A percentile compares a stretch with the other conserved stretches of the same genome.
These are phyloP conservation scores for Mimachlamys varia DNA, from an alignment of 2,888 invertebrate genomes.

Conservation along the genomic window DNA sequence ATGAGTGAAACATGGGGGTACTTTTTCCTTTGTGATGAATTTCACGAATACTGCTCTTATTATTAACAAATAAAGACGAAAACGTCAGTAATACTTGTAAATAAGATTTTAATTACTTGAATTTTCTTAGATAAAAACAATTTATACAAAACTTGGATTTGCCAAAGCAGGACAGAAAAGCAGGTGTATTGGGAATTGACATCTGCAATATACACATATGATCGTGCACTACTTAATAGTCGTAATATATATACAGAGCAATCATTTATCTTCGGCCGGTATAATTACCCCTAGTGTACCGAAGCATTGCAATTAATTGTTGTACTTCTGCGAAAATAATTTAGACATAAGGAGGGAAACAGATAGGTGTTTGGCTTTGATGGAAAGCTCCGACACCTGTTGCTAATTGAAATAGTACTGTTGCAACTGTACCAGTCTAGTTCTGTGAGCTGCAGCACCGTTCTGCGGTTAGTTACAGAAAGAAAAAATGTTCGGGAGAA, in stretches of 20 bases:
- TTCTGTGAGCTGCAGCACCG: not conserved
- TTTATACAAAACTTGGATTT: too few species aligned
- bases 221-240: not conserved
- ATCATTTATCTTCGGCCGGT: not conserved
- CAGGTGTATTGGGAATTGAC: too few species aligned
- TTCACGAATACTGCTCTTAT: not conserved
- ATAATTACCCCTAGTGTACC: not conserved
- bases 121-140: too few species aligned
- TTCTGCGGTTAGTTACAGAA: not conserved
- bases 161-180: too few species aligned
- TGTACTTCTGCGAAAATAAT: conserved; percentile 14
- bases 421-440: not conserved
- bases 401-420: not conserved
- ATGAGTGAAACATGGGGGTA: too few species aligned
- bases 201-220: not conserved
- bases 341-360: not conserved
- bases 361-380: not conserved
- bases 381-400: not conserved
- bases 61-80: not conserved
- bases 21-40: too few species aligned
- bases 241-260: not conserved
- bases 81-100: too few species aligned
- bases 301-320: not conserved
- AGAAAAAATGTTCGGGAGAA: not conserved
- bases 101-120: too few species aligned